A percentile compares a stretch with the other conserved stretches of the same genome.
phyloP scores from a whole-genome alignment of 2,113 vertebrate species.

The Thunnus maccoyii region DNA sequence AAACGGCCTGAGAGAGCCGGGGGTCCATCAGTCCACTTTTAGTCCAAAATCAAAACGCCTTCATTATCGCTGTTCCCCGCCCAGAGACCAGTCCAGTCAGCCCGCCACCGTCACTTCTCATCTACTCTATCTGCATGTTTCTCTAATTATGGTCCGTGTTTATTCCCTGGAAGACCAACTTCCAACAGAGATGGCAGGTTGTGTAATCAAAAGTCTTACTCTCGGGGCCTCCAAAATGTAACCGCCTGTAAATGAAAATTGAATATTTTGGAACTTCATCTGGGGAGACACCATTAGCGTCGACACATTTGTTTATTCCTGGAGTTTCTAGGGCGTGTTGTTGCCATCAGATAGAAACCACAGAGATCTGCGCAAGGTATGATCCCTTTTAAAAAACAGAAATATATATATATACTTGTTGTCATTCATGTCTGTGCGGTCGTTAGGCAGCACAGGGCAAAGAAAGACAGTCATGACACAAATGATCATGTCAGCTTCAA shows the following conservation, averaged over 20 bases:
- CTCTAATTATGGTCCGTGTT: constrained; percentile 77
- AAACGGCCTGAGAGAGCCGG: constrained; percentile 21
- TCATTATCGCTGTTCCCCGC: constrained; percentile 67
- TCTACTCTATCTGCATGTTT: constrained; percentile 62
- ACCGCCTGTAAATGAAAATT: constrained; percentile 66
- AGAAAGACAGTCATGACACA: neutral
- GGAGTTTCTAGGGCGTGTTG: constrained; percentile 33
- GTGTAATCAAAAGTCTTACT: constrained; percentile 78
- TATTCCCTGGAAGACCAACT: constrained; percentile 72
- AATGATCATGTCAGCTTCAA: constrained; percentile 3
- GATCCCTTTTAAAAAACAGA: neutral
- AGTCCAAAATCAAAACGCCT: constrained; percentile 57
- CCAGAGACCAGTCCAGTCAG: constrained; percentile 58
- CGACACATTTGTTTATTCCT: constrained; percentile 62
- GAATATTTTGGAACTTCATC: constrained; percentile 70
- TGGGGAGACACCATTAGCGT: constrained; percentile 71
- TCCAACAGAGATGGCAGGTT: constrained; percentile 78
- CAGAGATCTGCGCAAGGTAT: constrained; percentile 35
- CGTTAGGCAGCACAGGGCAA: neutral
- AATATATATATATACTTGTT: neutral
- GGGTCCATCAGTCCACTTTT: constrained; percentile 56
- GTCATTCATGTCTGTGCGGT: neutral
- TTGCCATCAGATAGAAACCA: constrained; percentile 15
- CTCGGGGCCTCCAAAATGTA: constrained; percentile 67
- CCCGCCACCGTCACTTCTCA: constrained; percentile 39